Conservation (phyloP, 2,797 vertebrate species). For the Margarornis squamiger region DNA sequence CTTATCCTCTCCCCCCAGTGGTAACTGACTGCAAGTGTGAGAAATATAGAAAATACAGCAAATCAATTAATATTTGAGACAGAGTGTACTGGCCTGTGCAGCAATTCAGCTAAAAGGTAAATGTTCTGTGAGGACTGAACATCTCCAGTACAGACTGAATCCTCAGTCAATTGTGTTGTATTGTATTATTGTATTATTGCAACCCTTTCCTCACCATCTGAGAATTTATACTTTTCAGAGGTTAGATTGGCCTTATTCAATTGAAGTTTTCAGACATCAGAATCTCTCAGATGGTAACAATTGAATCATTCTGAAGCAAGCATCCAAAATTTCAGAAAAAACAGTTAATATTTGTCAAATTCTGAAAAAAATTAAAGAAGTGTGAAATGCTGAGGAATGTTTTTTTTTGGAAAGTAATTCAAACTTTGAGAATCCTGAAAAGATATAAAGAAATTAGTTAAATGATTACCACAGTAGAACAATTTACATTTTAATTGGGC, state of each 20-base stretch:
- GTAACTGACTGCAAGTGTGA: neutral
- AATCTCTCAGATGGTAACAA: neutral
- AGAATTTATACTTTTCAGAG: neutral
- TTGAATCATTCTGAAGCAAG: neutral
- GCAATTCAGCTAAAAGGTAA: neutral
- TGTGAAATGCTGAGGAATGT: neutral
- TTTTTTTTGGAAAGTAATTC: neutral
- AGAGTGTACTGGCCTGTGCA: neutral
- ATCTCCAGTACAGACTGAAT: neutral
- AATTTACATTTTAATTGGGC: neutral
- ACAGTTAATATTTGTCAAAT: neutral
- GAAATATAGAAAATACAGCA: neutral
- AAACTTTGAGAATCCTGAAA: neutral
- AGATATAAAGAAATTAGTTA: neutral
- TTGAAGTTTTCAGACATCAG: neutral
- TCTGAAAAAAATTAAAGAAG: neutral
- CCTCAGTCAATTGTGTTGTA: neutral
- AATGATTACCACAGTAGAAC: fast-evolving
- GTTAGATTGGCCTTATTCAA: neutral
- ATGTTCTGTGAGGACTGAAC: neutral
- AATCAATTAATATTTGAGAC: neutral
- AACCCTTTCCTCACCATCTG: neutral
- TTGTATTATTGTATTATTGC: neutral
- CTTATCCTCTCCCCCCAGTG: neutral
- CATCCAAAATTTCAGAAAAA: neutral